These are phyloP conservation scores for Centroberyx gerrardi DNA, from an alignment of 2,797 vertebrate species.

Conservation along the genomic window DNA sequence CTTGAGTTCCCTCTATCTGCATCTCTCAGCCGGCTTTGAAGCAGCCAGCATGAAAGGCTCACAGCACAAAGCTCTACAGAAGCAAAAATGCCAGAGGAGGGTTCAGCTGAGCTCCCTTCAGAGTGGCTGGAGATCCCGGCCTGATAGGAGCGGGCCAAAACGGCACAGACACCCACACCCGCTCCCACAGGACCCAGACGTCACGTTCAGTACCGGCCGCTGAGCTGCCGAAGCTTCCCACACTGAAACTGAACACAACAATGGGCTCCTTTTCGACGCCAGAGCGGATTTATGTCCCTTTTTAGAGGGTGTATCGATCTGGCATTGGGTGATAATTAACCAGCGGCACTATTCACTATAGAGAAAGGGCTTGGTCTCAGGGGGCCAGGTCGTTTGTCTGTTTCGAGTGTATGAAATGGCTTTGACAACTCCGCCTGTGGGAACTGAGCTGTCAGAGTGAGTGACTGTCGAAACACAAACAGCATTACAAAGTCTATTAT, in stretches of 20 bases:
- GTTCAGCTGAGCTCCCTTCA: slow-evolving; percentile 61
- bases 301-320: slow-evolving; percentile 55
- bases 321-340: slow-evolving; percentile 65
- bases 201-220: slow-evolving; percentile 26
- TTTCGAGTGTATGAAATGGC: slow-evolving; percentile 16
- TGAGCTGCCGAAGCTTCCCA: slow-evolving; percentile 23
- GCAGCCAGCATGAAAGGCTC: slow-evolving; percentile 57
- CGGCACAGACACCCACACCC: slow-evolving; percentile 48
- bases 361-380: neutral
- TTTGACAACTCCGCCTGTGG: slow-evolving; percentile 28
- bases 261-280: slow-evolving; percentile 33
- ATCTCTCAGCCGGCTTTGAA: slow-evolving; percentile 64
- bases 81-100: slow-evolving; percentile 66
- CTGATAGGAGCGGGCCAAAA: slow-evolving; percentile 58
- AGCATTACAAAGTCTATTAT: slow-evolving; percentile 2
- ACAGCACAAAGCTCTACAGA: slow-evolving; percentile 65
- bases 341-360: slow-evolving; percentile 27
- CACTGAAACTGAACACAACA: slow-evolving; percentile 46
- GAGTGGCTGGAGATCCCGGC: slow-evolving; percentile 66
- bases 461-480: slow-evolving; percentile 13
- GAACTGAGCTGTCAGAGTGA: slow-evolving; percentile 6
- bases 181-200: slow-evolving; percentile 38
- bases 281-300: slow-evolving; percentile 49
- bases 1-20: slow-evolving; percentile 52
- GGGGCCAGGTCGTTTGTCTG: slow-evolving; percentile 34